Base-by-base conservation (phyloP, 92 coral and sea anemone genomes). In the Bergia puertoricense region DNA sequence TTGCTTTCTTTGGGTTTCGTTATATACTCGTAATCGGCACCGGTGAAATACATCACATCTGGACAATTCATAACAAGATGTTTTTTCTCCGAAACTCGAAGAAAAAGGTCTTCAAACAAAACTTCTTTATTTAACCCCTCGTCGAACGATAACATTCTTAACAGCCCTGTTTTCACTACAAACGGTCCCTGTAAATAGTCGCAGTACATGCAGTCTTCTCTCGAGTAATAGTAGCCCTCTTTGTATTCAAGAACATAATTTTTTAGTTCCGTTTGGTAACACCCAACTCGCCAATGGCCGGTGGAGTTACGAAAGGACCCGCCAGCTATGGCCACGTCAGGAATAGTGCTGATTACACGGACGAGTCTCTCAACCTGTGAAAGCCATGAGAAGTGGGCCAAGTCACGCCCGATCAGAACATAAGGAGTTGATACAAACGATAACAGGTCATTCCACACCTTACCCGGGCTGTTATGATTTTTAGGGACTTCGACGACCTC, bases 231-330 rank as follows among this genome's bases (percentile, higher is more conserved):
- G 39, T 89, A 89, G 5, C 91, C 91, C 16, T 89, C 91, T 62
- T 84, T 50, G 74, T 89, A 89, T 30, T 89, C 77, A 18, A 89
- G 72, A 2, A 89, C 88, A 66, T 89, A 89, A 65, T 89, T 89
- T 40, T 83, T 89, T 62, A 82, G 77, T 66, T 51, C 48, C 5
- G 86, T 75, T 44, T 89, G 91, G 20, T 87, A 87, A 76, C 91
- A 89, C 0, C 91, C 91, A 16, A 89, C 56, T 37, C 71, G 77
- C 91, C 91, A 89, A 48, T 89, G 88, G 1, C 91, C 91, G 5
- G 83, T 89, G 83, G 88, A 89, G 91, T 89, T 89, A 41, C 91
- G 91, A 43, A 89, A 89, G 23, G 91, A 72, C 38, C 91, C 91
- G 48, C 91, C 91, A 2, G 85, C 91, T 42, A 89, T 71, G 76